Evolutionary conservation across 2,888 invertebrate genomes (phyloP).

Genomic region (Latheticus oryzae): DNA sequence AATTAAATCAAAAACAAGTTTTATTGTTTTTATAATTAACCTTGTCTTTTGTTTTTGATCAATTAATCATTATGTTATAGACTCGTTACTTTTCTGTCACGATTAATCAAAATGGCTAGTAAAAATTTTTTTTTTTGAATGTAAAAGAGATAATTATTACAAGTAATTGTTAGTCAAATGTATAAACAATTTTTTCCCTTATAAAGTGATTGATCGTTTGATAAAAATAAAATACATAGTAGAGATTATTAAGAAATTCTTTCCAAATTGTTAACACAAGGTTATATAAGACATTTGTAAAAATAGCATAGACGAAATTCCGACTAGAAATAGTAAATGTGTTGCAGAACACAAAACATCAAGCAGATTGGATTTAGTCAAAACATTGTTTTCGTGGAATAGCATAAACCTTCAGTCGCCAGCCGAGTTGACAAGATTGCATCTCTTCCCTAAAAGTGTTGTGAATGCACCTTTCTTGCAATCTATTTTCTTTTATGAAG

Average conservation of each 20-base stretch:
- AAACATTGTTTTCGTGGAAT: constrained; percentile 34
- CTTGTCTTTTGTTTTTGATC: constrained; percentile 31
- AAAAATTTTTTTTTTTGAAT: constrained; percentile 44
- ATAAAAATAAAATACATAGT: no score
- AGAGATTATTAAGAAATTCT: no score
- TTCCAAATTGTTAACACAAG: no score
- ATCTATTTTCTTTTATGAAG: constrained; percentile 41
- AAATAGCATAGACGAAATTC: no score
- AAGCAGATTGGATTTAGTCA: constrained; percentile 28
- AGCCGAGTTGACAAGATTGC: constrained; percentile 30
- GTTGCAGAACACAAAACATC: no score
- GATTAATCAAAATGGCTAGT: constrained; percentile 37
- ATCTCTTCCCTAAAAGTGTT: constrained; percentile 35
- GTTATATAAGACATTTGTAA: no score
- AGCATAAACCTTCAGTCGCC: constrained; percentile 31
- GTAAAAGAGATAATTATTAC: constrained; percentile 53
- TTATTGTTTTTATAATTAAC: constrained; percentile 1
- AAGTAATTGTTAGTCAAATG: constrained; percentile 54
- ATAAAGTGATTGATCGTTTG: no score
- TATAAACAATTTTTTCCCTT: no score
- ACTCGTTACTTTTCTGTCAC: constrained; percentile 37
- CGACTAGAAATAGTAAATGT: no score
- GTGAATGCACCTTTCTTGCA: constrained; percentile 37
- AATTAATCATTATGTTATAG: constrained; percentile 40
- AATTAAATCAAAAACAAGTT: no score